phyloP scores from a whole-genome alignment of 2,113 vertebrate species.

The Tamias sibiricus region DNA sequence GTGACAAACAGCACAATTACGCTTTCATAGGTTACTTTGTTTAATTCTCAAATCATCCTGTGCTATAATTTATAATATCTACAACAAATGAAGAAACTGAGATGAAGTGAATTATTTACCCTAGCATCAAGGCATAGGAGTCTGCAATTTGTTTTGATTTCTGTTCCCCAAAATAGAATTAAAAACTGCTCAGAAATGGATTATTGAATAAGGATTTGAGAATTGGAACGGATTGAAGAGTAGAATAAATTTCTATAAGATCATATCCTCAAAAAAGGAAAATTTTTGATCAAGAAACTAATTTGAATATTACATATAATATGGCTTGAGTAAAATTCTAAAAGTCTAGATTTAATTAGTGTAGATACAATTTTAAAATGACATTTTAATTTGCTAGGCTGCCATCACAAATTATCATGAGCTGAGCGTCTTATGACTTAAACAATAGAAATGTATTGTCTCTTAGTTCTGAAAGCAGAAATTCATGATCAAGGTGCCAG shows the following conservation, averaged over 20 bases:
- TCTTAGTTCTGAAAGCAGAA: not conserved
- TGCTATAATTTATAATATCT: not conserved
- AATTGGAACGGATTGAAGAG: not conserved
- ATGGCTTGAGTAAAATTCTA: not conserved
- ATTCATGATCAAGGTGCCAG: not conserved
- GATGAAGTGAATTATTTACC: not conserved
- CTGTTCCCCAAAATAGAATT: not conserved
- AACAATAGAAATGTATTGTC: not conserved
- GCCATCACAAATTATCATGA: not conserved
- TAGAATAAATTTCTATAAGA: not conserved
- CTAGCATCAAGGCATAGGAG: not conserved
- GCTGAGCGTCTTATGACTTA: not conserved
- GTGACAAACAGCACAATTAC: not conserved
- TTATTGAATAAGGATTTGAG: not conserved
- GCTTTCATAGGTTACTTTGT: not conserved
- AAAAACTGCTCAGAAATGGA: not conserved
- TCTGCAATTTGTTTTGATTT: not conserved
- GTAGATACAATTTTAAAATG: not conserved
- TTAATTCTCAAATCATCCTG: conserved; percentile 12
- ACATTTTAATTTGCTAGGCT: not conserved
- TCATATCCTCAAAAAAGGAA: not conserved
- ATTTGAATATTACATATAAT: not conserved
- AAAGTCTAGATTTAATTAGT: not conserved
- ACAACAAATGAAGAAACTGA: not conserved
- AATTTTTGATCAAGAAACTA: not conserved